Percentiles rank a stretch among this genome's conserved stretches.
Conservation (phyloP, 1,140 invertebrate species). For the Solen grandis region DNA sequence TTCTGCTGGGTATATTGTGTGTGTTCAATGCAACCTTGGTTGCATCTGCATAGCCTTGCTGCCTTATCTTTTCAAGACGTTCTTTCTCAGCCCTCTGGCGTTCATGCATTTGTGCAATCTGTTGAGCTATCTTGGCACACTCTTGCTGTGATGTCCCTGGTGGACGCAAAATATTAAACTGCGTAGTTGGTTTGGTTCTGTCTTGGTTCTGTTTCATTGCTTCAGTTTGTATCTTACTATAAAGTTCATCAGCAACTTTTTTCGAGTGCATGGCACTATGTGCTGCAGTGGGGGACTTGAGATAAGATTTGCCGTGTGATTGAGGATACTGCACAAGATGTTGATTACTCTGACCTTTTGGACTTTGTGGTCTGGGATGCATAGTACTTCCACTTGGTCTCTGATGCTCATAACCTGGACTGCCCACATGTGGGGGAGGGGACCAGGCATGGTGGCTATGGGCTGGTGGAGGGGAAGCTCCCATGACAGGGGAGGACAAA, state of each 20-base stretch:
- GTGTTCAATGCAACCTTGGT: conserved; percentile 17
- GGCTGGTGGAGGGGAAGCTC: neutral
- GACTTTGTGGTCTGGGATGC: neutral
- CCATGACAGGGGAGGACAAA: neutral
- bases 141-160: conserved; percentile 34
- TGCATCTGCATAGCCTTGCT: conserved; percentile 35
- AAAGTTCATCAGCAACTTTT: neutral
- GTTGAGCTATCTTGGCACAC: conserved; percentile 53
- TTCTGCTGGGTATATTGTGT: conserved; percentile 33
- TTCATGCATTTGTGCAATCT: conserved; percentile 49
- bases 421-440: too few relatives aligned
- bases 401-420: too few relatives aligned
- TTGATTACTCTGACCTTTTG: neutral
- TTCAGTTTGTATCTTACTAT: neutral
- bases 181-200: neutral
- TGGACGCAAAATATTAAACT: conserved; percentile 44
- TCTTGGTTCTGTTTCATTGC: neutral
- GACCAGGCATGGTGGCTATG: neutral
- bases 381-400: neutral
- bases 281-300: neutral
- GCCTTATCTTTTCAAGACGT: conserved; percentile 8
- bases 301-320: neutral
- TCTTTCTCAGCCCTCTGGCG: conserved; percentile 36
- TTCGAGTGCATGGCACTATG: neutral
- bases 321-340: neutral